Percentiles rank a stretch among this genome's conserved stretches.
Evolutionary conservation across 2,888 invertebrate species (phyloP).

Genomic region (Nemoura dubitans): DNA sequence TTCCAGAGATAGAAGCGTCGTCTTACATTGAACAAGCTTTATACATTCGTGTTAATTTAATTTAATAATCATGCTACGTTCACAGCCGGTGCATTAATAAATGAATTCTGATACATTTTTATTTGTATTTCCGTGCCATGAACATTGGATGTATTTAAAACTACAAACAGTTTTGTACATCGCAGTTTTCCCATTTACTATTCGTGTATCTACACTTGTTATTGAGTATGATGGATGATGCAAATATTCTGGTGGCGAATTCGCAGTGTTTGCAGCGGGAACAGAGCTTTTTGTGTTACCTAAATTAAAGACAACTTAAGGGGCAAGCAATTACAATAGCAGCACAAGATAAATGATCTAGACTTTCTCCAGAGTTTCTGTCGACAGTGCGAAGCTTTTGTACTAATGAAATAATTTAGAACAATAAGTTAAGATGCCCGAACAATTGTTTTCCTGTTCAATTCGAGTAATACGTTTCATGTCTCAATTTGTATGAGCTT

Average conservation of each 20-base stretch:
- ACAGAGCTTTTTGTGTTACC: not conserved
- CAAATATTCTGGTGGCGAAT: not conserved
- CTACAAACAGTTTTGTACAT: not conserved
- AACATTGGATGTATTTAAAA: not conserved
- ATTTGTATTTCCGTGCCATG: not conserved
- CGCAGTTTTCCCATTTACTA: not conserved
- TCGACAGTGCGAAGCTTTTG: constrained; percentile 7
- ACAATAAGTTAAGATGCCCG: not conserved
- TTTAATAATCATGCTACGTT: not conserved
- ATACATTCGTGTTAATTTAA: not conserved
- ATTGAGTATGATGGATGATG: not conserved
- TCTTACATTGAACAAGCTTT: not conserved
- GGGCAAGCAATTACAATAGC: not conserved
- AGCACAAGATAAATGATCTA: not conserved
- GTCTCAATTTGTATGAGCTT: not conserved
- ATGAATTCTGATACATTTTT: not conserved
- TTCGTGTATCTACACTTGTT: not conserved
- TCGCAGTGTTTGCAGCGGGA: not conserved
- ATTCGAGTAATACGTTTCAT: not conserved
- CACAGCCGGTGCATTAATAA: not conserved
- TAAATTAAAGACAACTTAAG: constrained; percentile 2
- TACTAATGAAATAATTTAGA: constrained; percentile 7
- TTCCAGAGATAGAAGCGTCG: not conserved
- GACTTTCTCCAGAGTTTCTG: not conserved
- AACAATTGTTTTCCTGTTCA: not conserved